Base-by-base conservation (phyloP, 2,113 vertebrate genomes). In the Ibidorhyncha struthersii region DNA sequence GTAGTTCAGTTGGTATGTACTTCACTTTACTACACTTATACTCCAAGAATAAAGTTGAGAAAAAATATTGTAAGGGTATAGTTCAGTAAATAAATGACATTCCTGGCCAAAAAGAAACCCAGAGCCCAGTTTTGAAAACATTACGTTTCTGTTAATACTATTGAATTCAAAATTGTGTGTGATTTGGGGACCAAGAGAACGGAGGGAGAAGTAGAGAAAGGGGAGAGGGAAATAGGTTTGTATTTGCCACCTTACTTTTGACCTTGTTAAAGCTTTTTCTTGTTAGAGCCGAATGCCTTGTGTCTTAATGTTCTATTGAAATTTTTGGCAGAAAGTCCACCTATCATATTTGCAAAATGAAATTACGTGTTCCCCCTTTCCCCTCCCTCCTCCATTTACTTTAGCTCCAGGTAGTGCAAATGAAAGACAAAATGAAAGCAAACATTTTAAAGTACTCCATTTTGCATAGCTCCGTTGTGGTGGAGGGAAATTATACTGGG, bases 321-420 rank as follows among this genome's bases (percentile, higher is more conserved):
- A 73, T 72, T 82, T 90, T 47, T 89, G 80, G 63, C 72, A 40
- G 38, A 29, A 69, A 73, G 53, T 73, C 61, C 49, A 69, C 70
- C 62, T 87, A 14, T 49, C 26, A 29, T 63, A 59, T 81, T 86
- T 90, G 59, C 62, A 41, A 82, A 94, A 88, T 91, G 70, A 90
- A 93, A 63, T 86, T 82, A 66, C 3, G 0, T 40, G 43, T 71
- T 65, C 34, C 18, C 13, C 22, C 40, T 22, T 32, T 14, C 41
- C 14, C 21, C 50, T 78, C 34, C 25, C 12, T 8, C 43, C 41
- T 67, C 66, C 47, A 25, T 50, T 89, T 89, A 30, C 70, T 84
- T 96, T 70, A 95, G 73, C 66, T 94, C 72, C 62, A 69, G 77
- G 83, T 94, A 85, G 82, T 58, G 55, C 49, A 90, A 96, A 95